Evolutionary conservation across 2,797 vertebrate species (phyloP).

Genomic region (Buphagus erythrorhynchus): DNA sequence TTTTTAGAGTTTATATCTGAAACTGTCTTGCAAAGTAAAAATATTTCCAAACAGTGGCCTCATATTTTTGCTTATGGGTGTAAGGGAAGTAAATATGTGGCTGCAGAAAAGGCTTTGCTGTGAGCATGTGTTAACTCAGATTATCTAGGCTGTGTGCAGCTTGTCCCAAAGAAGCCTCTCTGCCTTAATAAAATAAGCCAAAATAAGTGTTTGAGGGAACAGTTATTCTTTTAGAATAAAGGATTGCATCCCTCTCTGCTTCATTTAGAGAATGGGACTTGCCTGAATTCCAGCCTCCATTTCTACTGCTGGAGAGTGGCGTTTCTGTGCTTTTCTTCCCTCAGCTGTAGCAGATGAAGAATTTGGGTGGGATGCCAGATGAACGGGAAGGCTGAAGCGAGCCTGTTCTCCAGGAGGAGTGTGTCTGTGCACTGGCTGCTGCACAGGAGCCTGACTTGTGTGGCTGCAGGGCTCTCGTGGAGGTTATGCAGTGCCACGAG

Average conservation of each 20-base stretch:
- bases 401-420: not conserved
- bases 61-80: not conserved
- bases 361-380: not conserved
- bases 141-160: not conserved
- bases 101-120: not conserved
- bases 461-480: not conserved
- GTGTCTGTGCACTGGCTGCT: not conserved
- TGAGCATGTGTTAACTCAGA: not conserved
- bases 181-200: not conserved
- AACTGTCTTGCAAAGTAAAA: not conserved
- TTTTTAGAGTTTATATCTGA: not conserved
- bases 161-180: not conserved
- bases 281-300: not conserved
- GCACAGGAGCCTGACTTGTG: rapidly evolving
- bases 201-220: not conserved
- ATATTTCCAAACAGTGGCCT: not conserved
- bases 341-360: not conserved
- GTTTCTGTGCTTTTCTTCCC: not conserved
- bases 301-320: not conserved
- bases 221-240: not conserved
- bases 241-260: not conserved
- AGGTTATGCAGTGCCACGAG: rapidly evolving
- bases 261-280: not conserved
- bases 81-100: not conserved
- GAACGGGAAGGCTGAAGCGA: not conserved